Conservation (phyloP, 2,797 vertebrate species). For the Tragelaphus oryx region DNA sequence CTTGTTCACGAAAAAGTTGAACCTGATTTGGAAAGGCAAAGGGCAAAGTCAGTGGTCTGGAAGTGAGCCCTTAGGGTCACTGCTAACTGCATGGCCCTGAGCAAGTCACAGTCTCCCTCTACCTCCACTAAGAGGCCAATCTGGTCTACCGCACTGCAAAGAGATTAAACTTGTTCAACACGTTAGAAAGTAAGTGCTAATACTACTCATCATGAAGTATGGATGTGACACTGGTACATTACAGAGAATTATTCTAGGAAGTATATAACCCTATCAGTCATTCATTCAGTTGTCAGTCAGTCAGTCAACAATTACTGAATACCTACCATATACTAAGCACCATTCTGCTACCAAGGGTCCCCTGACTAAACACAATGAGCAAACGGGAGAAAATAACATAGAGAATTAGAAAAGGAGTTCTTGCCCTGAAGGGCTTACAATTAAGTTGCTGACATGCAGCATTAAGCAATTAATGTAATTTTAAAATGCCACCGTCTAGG, state of each 20-base stretch:
- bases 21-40: slow-evolving; percentile 81
- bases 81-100: not conserved
- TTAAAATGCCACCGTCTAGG: not conserved
- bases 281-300: not conserved
- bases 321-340: not conserved
- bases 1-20: slow-evolving; percentile 91
- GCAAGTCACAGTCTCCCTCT: not conserved
- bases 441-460: not conserved
- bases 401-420: not conserved
- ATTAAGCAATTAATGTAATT: not conserved
- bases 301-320: not conserved
- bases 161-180: not conserved
- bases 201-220: not conserved
- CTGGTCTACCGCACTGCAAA: not conserved
- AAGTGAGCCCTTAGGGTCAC: not conserved
- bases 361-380: not conserved
- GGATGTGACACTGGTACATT: not conserved
- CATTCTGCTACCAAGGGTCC: not conserved
- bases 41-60: not conserved
- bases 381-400: not conserved
- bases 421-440: not conserved
- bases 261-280: not conserved
- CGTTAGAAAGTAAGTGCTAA: not conserved
- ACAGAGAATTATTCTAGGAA: not conserved
- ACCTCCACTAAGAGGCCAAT: not conserved